Evolutionary conservation across 2,113 vertebrate genomes (phyloP).

Genomic region (Lamprotornis superbus): DNA sequence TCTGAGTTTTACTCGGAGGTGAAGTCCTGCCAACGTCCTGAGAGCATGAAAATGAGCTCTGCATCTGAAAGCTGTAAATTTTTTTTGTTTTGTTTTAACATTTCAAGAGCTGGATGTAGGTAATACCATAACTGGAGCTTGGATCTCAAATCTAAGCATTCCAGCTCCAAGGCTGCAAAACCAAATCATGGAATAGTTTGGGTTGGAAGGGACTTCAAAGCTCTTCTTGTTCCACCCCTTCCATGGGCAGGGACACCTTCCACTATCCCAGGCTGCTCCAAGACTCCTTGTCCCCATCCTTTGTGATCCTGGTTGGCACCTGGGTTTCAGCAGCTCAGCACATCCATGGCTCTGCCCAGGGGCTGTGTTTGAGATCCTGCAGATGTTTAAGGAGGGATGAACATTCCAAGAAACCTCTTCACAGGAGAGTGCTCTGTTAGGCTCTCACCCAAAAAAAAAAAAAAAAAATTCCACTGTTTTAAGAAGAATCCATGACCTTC

Average conservation of each 20-base stretch:
- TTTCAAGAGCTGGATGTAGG: background rate
- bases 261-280: background rate
- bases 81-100: background rate
- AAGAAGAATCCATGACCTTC: background rate
- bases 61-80: background rate
- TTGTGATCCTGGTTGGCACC: background rate
- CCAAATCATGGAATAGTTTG: background rate
- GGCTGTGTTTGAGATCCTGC: background rate
- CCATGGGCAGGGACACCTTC: background rate
- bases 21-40: background rate
- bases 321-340: background rate
- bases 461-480: background rate
- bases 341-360: background rate
- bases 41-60: background rate
- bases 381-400: background rate
- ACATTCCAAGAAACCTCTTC: background rate
- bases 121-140: background rate
- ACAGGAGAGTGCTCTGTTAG: no score
- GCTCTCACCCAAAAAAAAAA: background rate
- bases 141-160: fast-evolving
- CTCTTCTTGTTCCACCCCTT: background rate
- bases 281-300: fast-evolving
- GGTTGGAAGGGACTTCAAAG: background rate
- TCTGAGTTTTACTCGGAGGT: background rate
- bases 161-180: fast-evolving